Base-by-base conservation (phyloP, 2,797 vertebrate species). In the Acrossocheilus wenchowensis region DNA sequence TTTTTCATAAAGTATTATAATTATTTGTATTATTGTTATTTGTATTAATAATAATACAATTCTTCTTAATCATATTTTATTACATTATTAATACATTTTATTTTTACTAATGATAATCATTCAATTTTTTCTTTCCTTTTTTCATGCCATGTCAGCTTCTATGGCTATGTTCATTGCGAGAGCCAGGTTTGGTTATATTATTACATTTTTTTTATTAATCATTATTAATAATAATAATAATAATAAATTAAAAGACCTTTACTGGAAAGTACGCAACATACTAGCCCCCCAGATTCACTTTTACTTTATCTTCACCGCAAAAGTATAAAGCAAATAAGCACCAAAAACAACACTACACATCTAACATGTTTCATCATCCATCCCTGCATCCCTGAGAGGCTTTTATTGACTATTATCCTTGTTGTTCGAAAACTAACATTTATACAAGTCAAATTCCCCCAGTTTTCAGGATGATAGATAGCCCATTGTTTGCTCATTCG, bases 391-490 rank as follows among this genome's bases (percentile, higher is more conserved):
- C 48, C n/a, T 23, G 26, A 85, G 75, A 85, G 64, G 39, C 50
- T 39, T 57, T 52, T 69, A 79, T 60, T 85, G 64, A 71, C 68
- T 72, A 39, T 62, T 41, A 73, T 39, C 26, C 3, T 80, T 72
- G 30, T 62, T 71, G 11, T 73, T 62, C 36, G 26, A 48, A 79
- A 85, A 54, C 66, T 2, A 50, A 85, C 8, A 85, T 78, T 54
- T 85, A 34, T 34, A 50, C 36, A 57, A 54, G 45, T 85, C 34
- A 43, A 34, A 85, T 78, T 78, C 43, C 74, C 48, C 15, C n/a
- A 7, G 17, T 85, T 85, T 43, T 85, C 75, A 45, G 26, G 26
- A 80, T 80, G 77, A 72, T 80, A 80, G 36, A 57, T 78, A 36
- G 84, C 39, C 62, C 6, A 52, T 72, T 79, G 66, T 60, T 79